Conservation (phyloP, 2,797 vertebrate genomes). For the Hoplostethus mediterraneus region DNA sequence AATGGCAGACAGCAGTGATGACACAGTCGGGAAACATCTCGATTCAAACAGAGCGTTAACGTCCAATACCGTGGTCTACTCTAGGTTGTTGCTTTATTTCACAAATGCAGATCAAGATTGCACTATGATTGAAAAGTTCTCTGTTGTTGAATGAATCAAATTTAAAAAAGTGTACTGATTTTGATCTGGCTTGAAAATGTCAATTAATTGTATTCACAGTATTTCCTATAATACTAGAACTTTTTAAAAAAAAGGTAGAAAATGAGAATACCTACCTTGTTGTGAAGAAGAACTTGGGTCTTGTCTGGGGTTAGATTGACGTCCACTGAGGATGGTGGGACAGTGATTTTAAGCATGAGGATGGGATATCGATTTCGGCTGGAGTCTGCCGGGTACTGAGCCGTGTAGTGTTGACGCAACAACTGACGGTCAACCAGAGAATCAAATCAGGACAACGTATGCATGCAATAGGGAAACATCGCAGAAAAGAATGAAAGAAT, state of each 20-base stretch:
- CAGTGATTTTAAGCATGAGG: slow-evolving; percentile 89
- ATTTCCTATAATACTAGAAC: not conserved
- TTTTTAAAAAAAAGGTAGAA: not conserved
- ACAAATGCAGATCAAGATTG: no score
- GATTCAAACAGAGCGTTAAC: not conserved
- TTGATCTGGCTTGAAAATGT: not conserved
- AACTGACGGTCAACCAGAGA: slow-evolving; percentile 80
- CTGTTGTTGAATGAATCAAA: not conserved
- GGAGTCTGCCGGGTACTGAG: slow-evolving; percentile 83
- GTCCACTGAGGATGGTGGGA: slow-evolving; percentile 89
- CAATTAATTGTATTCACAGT: not conserved
- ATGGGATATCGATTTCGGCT: slow-evolving; percentile 87
- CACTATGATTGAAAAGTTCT: not conserved
- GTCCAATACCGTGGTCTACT: not conserved
- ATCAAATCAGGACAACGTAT: not conserved
- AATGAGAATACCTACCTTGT: slow-evolving; percentile 86
- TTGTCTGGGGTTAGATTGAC: slow-evolving; percentile 97
- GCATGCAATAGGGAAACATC: not conserved
- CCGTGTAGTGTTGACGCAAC: slow-evolving; percentile 88
- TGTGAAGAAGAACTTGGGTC: slow-evolving; percentile 92
- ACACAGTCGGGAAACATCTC: not conserved
- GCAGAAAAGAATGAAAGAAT: not conserved
- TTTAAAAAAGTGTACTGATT: no score
- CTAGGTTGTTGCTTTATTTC: not conserved
- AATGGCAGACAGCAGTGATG: slow-evolving; percentile 8